Evolutionary conservation across 2,113 vertebrate species (phyloP).

Genomic region (Hippocampus abdominalis): DNA sequence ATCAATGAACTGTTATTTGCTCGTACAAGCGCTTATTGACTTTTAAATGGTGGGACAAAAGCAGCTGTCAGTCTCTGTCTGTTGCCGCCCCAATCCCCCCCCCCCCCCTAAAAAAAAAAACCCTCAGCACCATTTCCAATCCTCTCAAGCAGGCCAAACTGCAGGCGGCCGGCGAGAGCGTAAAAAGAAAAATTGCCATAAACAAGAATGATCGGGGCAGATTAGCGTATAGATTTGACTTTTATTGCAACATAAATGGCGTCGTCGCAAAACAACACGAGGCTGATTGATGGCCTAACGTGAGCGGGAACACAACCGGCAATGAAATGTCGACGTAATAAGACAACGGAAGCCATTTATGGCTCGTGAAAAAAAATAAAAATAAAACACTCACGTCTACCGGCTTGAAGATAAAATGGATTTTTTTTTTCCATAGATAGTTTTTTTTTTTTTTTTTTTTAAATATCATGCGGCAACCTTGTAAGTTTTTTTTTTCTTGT

Average conservation of each 20-base stretch:
- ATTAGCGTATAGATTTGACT: not conserved
- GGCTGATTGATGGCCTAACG: not conserved
- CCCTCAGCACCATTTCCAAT: slow-evolving; percentile 12
- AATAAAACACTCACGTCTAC: too few species aligned
- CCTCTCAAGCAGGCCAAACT: not conserved
- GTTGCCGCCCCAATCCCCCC: not conserved
- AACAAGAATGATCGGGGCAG: not conserved
- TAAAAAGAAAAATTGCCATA: not conserved
- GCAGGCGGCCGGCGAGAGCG: not conserved
- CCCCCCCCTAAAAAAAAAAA: too few species aligned
- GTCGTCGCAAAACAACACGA: not conserved
- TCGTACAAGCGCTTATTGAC: not conserved
- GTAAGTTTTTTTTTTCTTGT: too few species aligned
- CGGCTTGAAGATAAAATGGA: too few species aligned
- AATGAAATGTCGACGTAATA: not conserved
- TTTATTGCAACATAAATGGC: slow-evolving; percentile 1
- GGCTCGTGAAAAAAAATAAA: not conserved
- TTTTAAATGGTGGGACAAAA: not conserved
- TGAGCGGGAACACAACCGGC: not conserved
- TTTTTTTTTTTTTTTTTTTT: too few species aligned
- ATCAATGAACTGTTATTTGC: not conserved
- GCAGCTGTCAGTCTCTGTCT: not conserved
- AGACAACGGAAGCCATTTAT: not conserved
- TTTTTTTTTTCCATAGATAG: too few species aligned
- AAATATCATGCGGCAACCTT: too few species aligned